Base-by-base conservation (phyloP, 2,113 vertebrate genomes). In the Leptocoma aspasia region DNA sequence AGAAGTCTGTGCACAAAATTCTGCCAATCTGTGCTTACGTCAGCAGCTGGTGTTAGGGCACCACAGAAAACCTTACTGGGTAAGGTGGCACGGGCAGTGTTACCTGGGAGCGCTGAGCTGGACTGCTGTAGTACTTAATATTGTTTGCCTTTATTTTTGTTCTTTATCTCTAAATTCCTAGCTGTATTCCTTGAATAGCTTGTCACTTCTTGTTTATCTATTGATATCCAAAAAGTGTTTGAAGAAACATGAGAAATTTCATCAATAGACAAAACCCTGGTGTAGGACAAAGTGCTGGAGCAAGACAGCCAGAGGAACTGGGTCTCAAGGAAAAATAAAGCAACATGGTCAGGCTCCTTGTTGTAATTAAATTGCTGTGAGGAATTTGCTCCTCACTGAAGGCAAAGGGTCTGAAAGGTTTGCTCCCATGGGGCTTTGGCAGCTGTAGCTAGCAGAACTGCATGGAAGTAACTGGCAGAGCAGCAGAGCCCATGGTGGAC, bases 401-500 rank as follows among this genome's bases (percentile, higher is more conserved):
- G 35, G 22, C 21, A 37, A 31, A 15, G 23, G 7, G 9, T 35
- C 75, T 71, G 44, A 22, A 37, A 66, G 17, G 10, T 30, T 84
- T 89, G 26, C 21, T 81, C 15, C 26, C 15, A 47, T 3, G n/a
- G 14, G 56, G 24, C 23, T 66, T 50, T 42, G 37, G 54, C 30
- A 57, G 23, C 37, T 42, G 56, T 9, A 50, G 56, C 4, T 47
- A 26, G 21, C 13, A 28, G 52, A 70, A 28, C 9, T 44, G 45
- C 0, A 1, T 24, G 50, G 31, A 33, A n/a, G 19, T 33, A 16
- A 17, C 13, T 8, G 13, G 28, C 17, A 54, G 27, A 3, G 4
- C n/a, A 37, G 28, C 39, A 53, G 45, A 60, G n/a, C 23, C 17
- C 0, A 0, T 0, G 1, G 35, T 26, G 28, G 63, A 27, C 4